Percentiles rank a stretch among this genome's conserved stretches.
These are phyloP conservation scores for Festucalex cinctus DNA, from an alignment of 2,113 vertebrate species.

Conservation along the genomic window DNA sequence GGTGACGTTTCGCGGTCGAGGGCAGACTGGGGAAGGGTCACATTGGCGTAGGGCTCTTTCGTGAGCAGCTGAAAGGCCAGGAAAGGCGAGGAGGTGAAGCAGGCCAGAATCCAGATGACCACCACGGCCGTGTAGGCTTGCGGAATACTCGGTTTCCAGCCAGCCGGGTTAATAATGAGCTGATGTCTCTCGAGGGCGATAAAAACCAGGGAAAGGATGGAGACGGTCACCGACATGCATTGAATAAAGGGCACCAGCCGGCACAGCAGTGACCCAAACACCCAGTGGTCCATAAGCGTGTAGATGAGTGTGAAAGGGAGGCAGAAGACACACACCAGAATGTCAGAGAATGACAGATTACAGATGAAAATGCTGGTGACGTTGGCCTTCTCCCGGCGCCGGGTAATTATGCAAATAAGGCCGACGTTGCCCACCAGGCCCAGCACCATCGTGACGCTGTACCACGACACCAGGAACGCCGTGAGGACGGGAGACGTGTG, in stretches of 20 bases:
- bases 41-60: conserved; percentile 73
- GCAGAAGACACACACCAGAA: conserved; percentile 87
- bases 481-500: conserved; percentile 73
- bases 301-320: conserved; percentile 85
- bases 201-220: conserved; percentile 86
- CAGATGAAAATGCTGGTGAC: conserved; percentile 88
- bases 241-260: conserved; percentile 86
- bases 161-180: conserved; percentile 87
- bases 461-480: conserved; percentile 76
- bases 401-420: conserved; percentile 82
- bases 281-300: conserved; percentile 93
- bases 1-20: conserved; percentile 19
- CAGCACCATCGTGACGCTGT: conserved; percentile 81
- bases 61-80: conserved; percentile 79
- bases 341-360: conserved; percentile 89
- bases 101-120: conserved; percentile 81
- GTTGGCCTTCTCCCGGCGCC: conserved; percentile 82
- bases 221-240: conserved; percentile 87
- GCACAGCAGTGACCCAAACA: conserved; percentile 86
- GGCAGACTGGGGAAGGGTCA: conserved; percentile 54
- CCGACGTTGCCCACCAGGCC: conserved; percentile 86
- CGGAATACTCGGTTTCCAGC: conserved; percentile 84
- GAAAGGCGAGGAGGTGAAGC: conserved; percentile 84
- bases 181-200: conserved; percentile 92
- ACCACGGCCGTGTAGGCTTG: conserved; percentile 82